A percentile compares a stretch with the other conserved stretches of the same genome.
Conservation (phyloP, 2,888 invertebrate species). For the Eupithecia dodoneata region DNA sequence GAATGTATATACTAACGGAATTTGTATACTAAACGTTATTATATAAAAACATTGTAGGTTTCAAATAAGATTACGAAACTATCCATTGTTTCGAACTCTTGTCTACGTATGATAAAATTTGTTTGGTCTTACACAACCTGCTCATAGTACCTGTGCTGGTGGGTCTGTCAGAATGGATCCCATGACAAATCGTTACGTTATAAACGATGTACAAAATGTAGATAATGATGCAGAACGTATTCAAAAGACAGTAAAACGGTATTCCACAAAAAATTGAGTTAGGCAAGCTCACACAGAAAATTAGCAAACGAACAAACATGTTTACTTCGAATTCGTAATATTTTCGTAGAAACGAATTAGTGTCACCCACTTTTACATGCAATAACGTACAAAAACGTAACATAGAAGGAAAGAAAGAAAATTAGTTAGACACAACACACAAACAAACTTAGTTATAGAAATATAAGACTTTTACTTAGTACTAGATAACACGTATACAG, state of each 20-base stretch:
- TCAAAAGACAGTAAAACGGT: not conserved
- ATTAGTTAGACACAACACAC: no score
- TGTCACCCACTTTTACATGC: constrained; percentile 32
- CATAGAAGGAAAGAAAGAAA: not conserved
- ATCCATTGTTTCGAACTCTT: constrained; percentile 47
- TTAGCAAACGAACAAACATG: constrained; percentile 29
- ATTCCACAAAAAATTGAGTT: not conserved
- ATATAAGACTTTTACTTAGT: no score
- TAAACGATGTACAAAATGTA: constrained; percentile 42
- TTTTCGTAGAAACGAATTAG: constrained; percentile 35
- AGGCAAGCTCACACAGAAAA: not conserved
- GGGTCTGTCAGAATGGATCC: constrained; percentile 10
- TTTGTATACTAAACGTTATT: no score
- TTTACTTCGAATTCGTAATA: constrained; percentile 27
- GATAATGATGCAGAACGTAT: constrained; percentile 1
- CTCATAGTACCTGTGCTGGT: not conserved
- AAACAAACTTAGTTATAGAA: no score
- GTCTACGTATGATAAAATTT: constrained; percentile 18
- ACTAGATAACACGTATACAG: no score
- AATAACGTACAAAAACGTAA: constrained; percentile 30
- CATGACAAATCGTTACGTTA: constrained; percentile 29
- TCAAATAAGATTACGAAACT: constrained; percentile 49
- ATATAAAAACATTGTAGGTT: constrained; percentile 11
- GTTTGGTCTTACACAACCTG: constrained; percentile 38
- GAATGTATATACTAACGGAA: no score